A percentile compares a stretch with the other conserved stretches of the same genome.
phyloP scores from a whole-genome alignment of 2,888 invertebrate genomes.

The Acrobasis suavella region DNA sequence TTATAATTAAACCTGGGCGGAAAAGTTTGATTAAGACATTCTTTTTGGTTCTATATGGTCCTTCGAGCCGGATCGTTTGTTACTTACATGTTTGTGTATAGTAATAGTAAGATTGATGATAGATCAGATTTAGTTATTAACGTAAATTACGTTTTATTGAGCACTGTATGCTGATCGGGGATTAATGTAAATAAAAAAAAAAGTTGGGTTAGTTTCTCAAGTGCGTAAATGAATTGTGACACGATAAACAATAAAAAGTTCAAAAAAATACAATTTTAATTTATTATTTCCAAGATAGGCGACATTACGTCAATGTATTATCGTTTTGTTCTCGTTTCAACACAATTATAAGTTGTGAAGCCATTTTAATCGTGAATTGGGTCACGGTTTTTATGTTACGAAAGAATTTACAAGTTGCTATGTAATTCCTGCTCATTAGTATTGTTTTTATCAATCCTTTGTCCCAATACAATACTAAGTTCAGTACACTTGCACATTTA shows the following conservation, averaged over 20 bases:
- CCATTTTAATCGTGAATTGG: slow-evolving; percentile 26
- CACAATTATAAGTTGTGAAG: slow-evolving; percentile 26
- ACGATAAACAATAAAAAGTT: no score
- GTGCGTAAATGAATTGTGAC: not conserved
- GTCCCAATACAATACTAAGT: not conserved
- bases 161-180: no score
- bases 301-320: slow-evolving; percentile 34
- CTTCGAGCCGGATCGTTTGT: slow-evolving; percentile 10
- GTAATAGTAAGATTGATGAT: no score
- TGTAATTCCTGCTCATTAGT: slow-evolving; percentile 5
- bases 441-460: slow-evolving; percentile 6
- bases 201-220: not conserved
- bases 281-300: slow-evolving; percentile 25
- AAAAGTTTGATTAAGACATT: not conserved
- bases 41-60: not conserved
- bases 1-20: no score
- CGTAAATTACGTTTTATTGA: no score
- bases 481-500: not conserved
- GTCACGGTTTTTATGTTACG: slow-evolving; percentile 36
- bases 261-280: slow-evolving; percentile 5
- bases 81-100: no score
- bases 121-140: no score
- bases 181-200: no score
- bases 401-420: slow-evolving; percentile 22
- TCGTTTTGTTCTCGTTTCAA: slow-evolving; percentile 35